Base-by-base conservation (phyloP, 2,888 invertebrate genomes). In the Polylopha cassiicola region DNA sequence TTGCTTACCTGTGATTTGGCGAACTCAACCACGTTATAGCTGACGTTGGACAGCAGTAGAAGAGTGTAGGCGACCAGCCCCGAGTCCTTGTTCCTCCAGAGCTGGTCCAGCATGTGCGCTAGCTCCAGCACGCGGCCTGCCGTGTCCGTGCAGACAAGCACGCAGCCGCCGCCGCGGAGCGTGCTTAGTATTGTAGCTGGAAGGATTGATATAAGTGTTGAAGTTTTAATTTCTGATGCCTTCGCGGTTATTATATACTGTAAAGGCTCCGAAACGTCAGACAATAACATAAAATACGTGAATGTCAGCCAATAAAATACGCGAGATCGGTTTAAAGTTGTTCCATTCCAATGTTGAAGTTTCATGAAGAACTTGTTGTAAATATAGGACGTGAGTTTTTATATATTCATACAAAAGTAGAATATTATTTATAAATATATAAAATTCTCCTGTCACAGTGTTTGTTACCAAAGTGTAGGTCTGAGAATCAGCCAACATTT, bases 11-110 rank as follows among this genome's bases (percentile, higher is more conserved):
- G 97, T 0, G 97, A 97, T 73, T 99, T 99, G 1, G 99, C 99
- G 78, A 99, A 99, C 75, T 99, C 99, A 1, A 99, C 95, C 0
- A 99, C 99, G 68, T 99, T 99, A 64, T 98, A 99, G 68, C 97
- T 96, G 43, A 99, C 98, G 68, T 99, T 98, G 57, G 95, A 99
- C 1, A 99, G 85, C 37, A 99, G 85, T 0, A 97, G 95, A 31
- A 99, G 78, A 0, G 97, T 97, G 75, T 99, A 99, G 0, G 97
- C 95, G 44, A 97, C 90, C 2, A 99, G 86, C 0, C 99, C 99
- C 0, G 98, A 98, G 65, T 98, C 98, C 67, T 95, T 95, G 69
- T 96, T 97, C 34, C 95, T 87, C 97, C 97, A 97, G 5, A 97
- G 77, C 63, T 97, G 96, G 65, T 97, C 97, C 61, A 99, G 82